Evolutionary conservation across 2,797 vertebrate genomes (phyloP), one percentile per base, ranked within the genome.

Genomic region (Iguana delicatissima): DNA sequence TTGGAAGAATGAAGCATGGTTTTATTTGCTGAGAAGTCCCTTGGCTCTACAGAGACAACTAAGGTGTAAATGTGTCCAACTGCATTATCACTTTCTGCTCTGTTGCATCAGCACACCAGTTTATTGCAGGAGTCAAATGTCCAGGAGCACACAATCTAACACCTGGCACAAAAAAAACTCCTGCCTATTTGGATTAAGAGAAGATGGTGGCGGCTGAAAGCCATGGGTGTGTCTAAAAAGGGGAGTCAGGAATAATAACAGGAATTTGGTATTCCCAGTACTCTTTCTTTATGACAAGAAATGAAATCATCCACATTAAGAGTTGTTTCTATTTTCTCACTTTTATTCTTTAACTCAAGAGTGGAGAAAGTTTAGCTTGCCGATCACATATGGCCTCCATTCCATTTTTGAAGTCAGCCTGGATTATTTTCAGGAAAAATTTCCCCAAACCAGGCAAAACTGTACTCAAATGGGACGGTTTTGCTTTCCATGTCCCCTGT

Each of bases 301-400:
- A 91, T 87, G 74, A 93, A 88, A 93, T 95, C 88, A 93, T 91
- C 88, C 85, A 94, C 94, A 95, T 95, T 92, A 96, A 87, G 77
- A 0, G 0, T 90, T 86, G 91, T 81, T 67, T 77, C 38, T 83
- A 69, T 92, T 55, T 88, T 81, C 22, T 77, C 22, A 67, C 9
- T 80, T 86, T 80, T 26, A 57, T 92, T n/a, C 77, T 32, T 67
- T 84, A 83, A 88, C 10, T 69, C 24, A 29, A 69, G 29, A 69
- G 26, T 69, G 26, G 26, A 69, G 67, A 69, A 69, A 10, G 67
- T 32, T 69, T 9, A 69, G 67, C 67, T 10, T 29, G 22, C 5
- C 1, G 2, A 62, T 62, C 59, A 32, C 67, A 69, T 69, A 69
- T 69, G 6, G 24, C 7, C 64, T 29, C 8, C 29, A 9, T 32